These are phyloP conservation scores for Darevskia nairensis DNA, from an alignment of 2,797 vertebrate genomes.

Conservation along the genomic window DNA sequence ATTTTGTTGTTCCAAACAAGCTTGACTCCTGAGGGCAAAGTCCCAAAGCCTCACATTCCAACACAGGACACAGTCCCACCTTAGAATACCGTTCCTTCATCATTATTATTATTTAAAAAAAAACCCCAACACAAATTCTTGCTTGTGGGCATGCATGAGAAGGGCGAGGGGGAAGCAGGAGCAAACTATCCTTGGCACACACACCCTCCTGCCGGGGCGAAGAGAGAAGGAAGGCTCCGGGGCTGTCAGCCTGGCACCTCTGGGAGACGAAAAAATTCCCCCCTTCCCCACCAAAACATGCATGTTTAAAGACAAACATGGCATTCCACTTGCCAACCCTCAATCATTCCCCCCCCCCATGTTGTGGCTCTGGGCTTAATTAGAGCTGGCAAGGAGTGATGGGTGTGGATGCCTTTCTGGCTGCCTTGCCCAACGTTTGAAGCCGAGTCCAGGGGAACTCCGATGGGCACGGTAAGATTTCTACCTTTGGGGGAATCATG, in stretches of 20 bases:
- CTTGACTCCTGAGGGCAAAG: not conserved
- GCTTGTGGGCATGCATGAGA: not conserved
- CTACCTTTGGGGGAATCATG: slow-evolving; percentile 4
- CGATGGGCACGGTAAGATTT: slow-evolving; percentile 1
- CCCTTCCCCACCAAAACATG: not conserved
- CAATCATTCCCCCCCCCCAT: not conserved
- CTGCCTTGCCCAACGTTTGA: slow-evolving; percentile 24
- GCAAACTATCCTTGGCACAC: not conserved
- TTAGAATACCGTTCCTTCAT: not conserved
- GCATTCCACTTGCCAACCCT: not conserved
- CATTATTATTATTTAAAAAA: too few species aligned
- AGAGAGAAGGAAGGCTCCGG: not conserved
- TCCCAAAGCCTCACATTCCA: not conserved
- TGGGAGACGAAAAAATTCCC: not conserved
- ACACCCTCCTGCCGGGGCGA: not conserved
- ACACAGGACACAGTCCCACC: not conserved
- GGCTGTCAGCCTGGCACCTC: slow-evolving; percentile 33
- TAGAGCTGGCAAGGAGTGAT: slow-evolving; percentile 1
- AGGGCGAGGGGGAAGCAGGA: too few species aligned
- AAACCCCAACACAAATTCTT: too few species aligned
- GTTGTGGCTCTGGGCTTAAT: slow-evolving; percentile 22
- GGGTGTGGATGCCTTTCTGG: slow-evolving; percentile 19
- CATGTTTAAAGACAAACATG: slow-evolving; percentile 10
- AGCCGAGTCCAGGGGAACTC: slow-evolving; percentile 33
- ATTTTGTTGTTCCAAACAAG: not conserved